Evolutionary conservation across 2,797 vertebrate species (phyloP).

Genomic region (Labeo calbasu): DNA sequence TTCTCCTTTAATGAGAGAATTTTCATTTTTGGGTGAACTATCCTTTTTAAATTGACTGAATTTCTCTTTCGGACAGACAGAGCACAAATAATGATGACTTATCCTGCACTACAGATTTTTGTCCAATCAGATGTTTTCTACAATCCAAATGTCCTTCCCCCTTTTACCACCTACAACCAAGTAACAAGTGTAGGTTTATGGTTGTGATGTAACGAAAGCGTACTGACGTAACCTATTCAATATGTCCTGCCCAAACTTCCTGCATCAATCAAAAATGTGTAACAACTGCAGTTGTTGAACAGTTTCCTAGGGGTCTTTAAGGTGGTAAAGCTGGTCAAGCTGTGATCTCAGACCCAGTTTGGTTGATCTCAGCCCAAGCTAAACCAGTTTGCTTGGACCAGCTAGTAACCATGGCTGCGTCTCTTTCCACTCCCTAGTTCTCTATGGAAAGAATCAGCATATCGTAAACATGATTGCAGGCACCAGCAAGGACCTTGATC

Average conservation of each 20-base stretch:
- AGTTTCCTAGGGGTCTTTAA: slow-evolving; percentile 5
- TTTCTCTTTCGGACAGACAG: background rate
- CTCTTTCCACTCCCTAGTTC: background rate
- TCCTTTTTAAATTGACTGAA: background rate
- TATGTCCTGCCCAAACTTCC: background rate
- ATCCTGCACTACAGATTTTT: background rate
- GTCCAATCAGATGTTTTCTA: background rate
- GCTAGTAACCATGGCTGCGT: background rate
- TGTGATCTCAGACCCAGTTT: background rate
- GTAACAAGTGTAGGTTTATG: background rate
- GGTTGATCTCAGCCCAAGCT: no score
- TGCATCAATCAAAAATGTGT: background rate
- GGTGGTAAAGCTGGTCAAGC: slow-evolving; percentile 1
- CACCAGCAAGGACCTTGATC: background rate
- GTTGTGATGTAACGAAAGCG: background rate
- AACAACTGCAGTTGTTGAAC: background rate
- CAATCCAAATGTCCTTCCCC: background rate
- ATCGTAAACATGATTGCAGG: background rate
- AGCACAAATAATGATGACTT: slow-evolving; percentile 2
- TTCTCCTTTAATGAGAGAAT: no score
- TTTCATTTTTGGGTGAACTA: no score
- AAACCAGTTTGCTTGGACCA: slow-evolving; percentile 12
- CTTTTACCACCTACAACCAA: background rate
- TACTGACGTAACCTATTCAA: background rate
- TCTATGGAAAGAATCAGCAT: background rate